Evolutionary conservation across 1,140 invertebrate species (phyloP).

Genomic region (Pteromalus puparum): DNA sequence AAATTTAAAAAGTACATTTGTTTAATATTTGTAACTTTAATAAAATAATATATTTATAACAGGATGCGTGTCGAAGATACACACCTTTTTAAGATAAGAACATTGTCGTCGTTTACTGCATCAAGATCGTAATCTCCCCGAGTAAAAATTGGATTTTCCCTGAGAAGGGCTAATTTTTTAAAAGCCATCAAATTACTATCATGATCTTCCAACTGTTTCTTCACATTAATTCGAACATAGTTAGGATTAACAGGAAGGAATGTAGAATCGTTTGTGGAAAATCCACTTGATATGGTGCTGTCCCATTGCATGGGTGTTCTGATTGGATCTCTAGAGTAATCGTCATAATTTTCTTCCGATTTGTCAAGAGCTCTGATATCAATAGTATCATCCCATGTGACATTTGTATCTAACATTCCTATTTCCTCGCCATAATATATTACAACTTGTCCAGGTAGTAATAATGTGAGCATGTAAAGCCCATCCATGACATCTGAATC

Average conservation of each 20-base stretch:
- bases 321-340: conserved; percentile 80
- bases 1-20: conserved; percentile 27
- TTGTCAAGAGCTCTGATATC: conserved; percentile 78
- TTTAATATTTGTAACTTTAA: not conserved
- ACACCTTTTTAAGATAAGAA: conserved; percentile 71
- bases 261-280: conserved; percentile 77
- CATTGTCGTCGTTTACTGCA: conserved; percentile 61
- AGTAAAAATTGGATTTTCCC: conserved; percentile 67
- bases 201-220: conserved; percentile 67
- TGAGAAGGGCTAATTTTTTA: conserved; percentile 69
- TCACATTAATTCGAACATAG: conserved; percentile 76
- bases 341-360: conserved; percentile 73
- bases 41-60: not conserved
- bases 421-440: conserved; percentile 88
- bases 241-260: conserved; percentile 82
- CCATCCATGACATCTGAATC: conserved; percentile 80
- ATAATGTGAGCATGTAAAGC: conserved; percentile 82
- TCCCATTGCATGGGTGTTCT: conserved; percentile 88
- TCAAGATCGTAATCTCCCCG: conserved; percentile 66
- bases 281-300: conserved; percentile 76
- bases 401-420: conserved; percentile 80
- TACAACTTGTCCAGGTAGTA: conserved; percentile 84
- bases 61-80: conserved; percentile 50
- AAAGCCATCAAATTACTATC: conserved; percentile 75
- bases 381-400: conserved; percentile 75